phyloP scores from a whole-genome alignment of 2,797 vertebrate genomes.

The Danio jaintianensis region DNA sequence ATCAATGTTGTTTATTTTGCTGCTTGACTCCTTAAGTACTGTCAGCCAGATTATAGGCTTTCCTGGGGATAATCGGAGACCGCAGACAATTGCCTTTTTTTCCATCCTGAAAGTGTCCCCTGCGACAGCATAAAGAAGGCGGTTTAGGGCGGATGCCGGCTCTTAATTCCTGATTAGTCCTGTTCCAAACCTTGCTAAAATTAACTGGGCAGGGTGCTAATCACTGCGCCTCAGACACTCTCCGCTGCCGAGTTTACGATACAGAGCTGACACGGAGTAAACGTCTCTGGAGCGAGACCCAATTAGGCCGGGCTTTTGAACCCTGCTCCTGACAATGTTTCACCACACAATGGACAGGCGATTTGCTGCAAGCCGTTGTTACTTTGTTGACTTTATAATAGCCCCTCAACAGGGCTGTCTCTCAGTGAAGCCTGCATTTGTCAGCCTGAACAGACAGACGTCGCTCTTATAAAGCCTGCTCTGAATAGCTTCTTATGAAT shows the following conservation, averaged over 20 bases:
- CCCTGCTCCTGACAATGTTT: slow-evolving; percentile 48
- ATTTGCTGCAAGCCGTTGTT: slow-evolving; percentile 41
- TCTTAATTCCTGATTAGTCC: slow-evolving; percentile 88
- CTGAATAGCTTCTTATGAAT: background rate
- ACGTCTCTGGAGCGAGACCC: slow-evolving; percentile 54
- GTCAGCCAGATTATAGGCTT: slow-evolving; percentile 88
- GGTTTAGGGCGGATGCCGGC: slow-evolving; percentile 82
- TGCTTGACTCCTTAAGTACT: slow-evolving; percentile 89
- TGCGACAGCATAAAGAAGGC: slow-evolving; percentile 74
- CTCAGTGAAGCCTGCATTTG: background rate
- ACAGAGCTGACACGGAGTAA: slow-evolving; percentile 55
- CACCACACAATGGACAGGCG: slow-evolving; percentile 35
- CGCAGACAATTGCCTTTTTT: slow-evolving; percentile 88
- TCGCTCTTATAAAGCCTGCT: slow-evolving; percentile 6
- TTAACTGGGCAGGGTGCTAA: slow-evolving; percentile 84
- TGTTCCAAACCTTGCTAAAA: slow-evolving; percentile 83
- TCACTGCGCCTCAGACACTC: slow-evolving; percentile 75
- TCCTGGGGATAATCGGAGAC: slow-evolving; percentile 85
- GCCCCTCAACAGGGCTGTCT: slow-evolving; percentile 33
- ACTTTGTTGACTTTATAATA: slow-evolving; percentile 35
- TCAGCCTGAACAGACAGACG: slow-evolving; percentile 3
- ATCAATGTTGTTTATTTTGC: slow-evolving; percentile 92
- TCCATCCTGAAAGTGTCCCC: slow-evolving; percentile 80
- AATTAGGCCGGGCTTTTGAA: slow-evolving; percentile 59
- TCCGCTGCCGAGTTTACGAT: slow-evolving; percentile 43